Evolutionary conservation across 2,113 vertebrate genomes (phyloP), one percentile per base, ranked within the genome.

Genomic region (Tychaedon coryphoeus): DNA sequence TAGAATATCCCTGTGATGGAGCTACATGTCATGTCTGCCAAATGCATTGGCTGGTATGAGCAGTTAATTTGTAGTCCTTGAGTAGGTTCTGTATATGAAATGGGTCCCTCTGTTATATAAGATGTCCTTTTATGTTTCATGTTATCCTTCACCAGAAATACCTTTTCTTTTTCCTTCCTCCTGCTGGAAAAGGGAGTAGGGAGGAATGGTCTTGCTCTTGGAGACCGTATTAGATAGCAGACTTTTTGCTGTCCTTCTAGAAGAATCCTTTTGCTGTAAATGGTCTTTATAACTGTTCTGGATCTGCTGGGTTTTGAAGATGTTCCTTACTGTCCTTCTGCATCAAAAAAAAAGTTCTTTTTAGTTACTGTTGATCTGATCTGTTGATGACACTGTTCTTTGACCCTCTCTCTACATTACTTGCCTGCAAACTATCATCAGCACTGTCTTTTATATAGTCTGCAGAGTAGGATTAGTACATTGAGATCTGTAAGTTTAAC

Each of bases 61-160:
- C 26, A 64, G 29, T 64, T 88, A 0, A 14, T 47, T 92, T 83
- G 16, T 50, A 12, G 10, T 75, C 10, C 18, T 51, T 88, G 10
- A 13, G 8, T 14, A 60, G 33, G 18, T 64, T 8, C 14, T 34
- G 16, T 65, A 4, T 65, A 61, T 43, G 20, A 72, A 90, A 42
- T 12, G 13, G 3, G 23, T 82, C n/a, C 11, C 60, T 45, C 33
- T 65, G 16, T 43, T 85, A 5, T 5, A 9, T 23, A 61, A 51
- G 13, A 4, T 57, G 4, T 65, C 25, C 6, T 17, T 61, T n/a
- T 53, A 54, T 70, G 22, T 70, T 57, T 80, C 0, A 0, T 47
- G 5, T 75, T 74, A n/a, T 14, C 23, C 12, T 61, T 64, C 22
- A 34, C 12, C 58, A 19, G 40, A 42, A 84, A 10, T 40, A 25